A percentile compares a stretch with the other conserved stretches of the same genome.
phyloP scores from a whole-genome alignment of 64 coral and sea anemone species.

The Dendronephthya gigantea region DNA sequence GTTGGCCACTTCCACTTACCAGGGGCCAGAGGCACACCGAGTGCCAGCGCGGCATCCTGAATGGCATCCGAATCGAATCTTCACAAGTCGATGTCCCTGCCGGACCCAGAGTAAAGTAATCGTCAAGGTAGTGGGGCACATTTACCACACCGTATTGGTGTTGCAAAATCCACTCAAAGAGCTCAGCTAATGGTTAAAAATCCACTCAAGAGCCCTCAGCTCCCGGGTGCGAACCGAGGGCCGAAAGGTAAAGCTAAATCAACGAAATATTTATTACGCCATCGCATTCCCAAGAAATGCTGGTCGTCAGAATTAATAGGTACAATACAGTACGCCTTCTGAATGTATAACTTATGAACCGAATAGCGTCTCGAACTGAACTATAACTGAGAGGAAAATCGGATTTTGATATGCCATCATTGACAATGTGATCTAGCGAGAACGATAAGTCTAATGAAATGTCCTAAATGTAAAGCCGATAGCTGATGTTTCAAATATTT shows the following conservation, averaged over 20 bases:
- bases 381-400: neutral
- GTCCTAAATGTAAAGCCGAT: no score
- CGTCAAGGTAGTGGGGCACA: neutral
- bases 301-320: neutral
- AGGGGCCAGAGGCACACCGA: neutral
- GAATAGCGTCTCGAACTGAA: neutral
- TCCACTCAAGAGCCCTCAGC: no score
- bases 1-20: neutral
- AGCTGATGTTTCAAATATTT: no score
- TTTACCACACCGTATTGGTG: neutral
- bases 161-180: neutral
- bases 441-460: neutral
- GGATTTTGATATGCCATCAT: neutral
- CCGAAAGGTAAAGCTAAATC: conserved; percentile 4
- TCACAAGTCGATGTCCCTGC: neutral
- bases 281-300: neutral
- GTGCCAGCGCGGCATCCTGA: neutral
- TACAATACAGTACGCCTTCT: neutral
- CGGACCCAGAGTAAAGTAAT: neutral
- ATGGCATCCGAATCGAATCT: neutral
- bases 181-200: neutral
- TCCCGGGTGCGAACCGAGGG: neutral
- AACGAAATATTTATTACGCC: neutral
- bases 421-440: neutral
- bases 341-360: neutral